Evolutionary conservation across 2,797 vertebrate genomes (phyloP).

Genomic region (Coluber constrictor): DNA sequence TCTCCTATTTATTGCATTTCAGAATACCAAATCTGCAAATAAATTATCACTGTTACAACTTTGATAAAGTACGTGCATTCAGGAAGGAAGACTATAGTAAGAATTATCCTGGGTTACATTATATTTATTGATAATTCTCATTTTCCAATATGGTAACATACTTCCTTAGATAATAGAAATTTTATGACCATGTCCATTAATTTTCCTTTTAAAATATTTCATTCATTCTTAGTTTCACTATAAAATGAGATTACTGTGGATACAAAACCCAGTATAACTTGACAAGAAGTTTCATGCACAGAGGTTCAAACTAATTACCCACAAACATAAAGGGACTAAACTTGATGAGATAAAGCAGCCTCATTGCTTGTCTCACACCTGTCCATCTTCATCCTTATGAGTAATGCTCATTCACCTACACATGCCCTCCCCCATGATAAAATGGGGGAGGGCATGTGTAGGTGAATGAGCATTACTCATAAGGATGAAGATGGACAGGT

Average conservation of each 20-base stretch:
- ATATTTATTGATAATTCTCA: background rate
- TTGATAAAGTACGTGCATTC: background rate
- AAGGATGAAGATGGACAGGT: background rate
- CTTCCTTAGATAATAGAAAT: background rate
- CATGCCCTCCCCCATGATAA: background rate
- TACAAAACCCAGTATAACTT: conserved; percentile 13
- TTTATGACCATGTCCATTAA: background rate
- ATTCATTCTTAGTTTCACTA: background rate
- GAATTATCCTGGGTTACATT: background rate
- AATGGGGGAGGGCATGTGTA: background rate
- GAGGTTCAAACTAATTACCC: background rate
- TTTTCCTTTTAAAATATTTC: conserved; percentile 17
- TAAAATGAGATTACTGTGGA: background rate
- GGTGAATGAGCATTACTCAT: background rate
- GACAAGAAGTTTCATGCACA: background rate
- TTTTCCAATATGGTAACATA: background rate
- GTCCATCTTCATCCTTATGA: background rate
- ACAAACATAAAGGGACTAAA: background rate
- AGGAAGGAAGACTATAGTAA: background rate
- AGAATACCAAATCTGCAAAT: conserved; percentile 18
- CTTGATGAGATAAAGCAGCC: background rate
- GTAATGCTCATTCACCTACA: background rate
- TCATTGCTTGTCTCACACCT: background rate
- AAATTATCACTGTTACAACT: background rate
- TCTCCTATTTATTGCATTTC: conserved; percentile 28